Percentiles rank a stretch among this genome's conserved stretches.
Conservation (phyloP, 2,888 invertebrate genomes). For the Cephus nigrinus region DNA sequence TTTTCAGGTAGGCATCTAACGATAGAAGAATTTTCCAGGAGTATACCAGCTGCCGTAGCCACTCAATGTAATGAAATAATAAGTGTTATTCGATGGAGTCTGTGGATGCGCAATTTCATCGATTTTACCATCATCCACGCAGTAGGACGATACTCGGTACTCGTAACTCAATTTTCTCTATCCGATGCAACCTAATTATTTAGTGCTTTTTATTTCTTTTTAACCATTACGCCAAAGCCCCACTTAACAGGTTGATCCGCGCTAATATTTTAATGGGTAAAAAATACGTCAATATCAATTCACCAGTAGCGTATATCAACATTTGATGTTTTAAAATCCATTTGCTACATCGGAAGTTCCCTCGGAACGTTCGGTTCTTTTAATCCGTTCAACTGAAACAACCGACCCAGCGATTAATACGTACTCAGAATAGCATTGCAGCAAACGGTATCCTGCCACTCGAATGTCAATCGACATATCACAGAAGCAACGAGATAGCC, state of each 20-base stretch:
- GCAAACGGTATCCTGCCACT: neutral
- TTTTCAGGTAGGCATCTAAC: neutral
- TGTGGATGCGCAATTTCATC: neutral
- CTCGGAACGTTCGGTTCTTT: neutral
- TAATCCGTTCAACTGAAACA: neutral
- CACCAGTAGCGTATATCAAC: neutral
- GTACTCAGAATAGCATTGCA: neutral
- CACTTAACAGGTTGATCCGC: neutral
- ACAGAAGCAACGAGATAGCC: neutral
- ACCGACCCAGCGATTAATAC: neutral
- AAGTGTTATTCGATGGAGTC: neutral
- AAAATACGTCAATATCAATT: neutral
- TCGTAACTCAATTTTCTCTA: neutral
- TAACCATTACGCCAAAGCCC: neutral
- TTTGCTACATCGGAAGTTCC: neutral
- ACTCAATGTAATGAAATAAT: conserved; percentile 10
- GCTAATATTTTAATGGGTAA: neutral
- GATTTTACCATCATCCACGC: neutral
- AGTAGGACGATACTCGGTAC: neutral
- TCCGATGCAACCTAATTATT: neutral
- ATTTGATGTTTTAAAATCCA: neutral
- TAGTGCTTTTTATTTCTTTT: neutral
- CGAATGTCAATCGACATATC: neutral
- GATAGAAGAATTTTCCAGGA: neutral
- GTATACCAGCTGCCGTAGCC: neutral